Base-by-base conservation (phyloP, 64 coral and sea anemone species). In the Hydrozoanthus tunicans region DNA sequence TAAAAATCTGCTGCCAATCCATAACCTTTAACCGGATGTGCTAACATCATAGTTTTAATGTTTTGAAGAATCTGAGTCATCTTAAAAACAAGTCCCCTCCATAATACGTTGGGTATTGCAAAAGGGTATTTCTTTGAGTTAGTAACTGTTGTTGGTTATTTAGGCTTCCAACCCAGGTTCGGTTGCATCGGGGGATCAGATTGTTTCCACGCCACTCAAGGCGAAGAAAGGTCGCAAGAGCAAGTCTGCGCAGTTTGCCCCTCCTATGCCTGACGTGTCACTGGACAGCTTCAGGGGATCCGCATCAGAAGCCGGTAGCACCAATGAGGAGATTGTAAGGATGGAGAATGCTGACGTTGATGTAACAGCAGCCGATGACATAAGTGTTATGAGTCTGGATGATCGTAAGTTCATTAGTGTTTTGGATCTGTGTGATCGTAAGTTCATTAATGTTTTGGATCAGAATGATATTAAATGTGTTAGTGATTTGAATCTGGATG, bases 351-450 rank as follows among this genome's bases (percentile, higher is more conserved):
- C 89, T 86, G 94, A 96, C 63, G 91, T 75, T 11, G 94, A 96
- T 85, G 94, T 90, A 60, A 81, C 92, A 13, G 94, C 85, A 13
- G 91, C 82, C 61, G 97, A 99, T 90, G 97, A 99, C 13, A 95
- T 95, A 53, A 99, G 97, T 25, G 77, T 99, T 59, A 89, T 95
- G 92, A 99, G 97, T 92, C 76, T 99, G 56, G 97, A 99, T 92
- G 97, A 99, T 73, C 79, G 97, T 99, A 77, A 85, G 90, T 89
- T 23, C 4, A 11, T 53, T 6, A 14, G 97, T 25, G 77, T 99
- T 59, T 82, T 95, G 92, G 96, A 94, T 92, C 76, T 95, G 56
- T 94, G 95, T 92, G 97, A 99, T 73, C 79, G 94, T 99, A 77
- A 85, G 90, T 89, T 52, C 4, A 6, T 53, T 6, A 14, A 94